Conservation (phyloP, 2,888 invertebrate genomes). For the Drosophila nr. perissopoda region DNA sequence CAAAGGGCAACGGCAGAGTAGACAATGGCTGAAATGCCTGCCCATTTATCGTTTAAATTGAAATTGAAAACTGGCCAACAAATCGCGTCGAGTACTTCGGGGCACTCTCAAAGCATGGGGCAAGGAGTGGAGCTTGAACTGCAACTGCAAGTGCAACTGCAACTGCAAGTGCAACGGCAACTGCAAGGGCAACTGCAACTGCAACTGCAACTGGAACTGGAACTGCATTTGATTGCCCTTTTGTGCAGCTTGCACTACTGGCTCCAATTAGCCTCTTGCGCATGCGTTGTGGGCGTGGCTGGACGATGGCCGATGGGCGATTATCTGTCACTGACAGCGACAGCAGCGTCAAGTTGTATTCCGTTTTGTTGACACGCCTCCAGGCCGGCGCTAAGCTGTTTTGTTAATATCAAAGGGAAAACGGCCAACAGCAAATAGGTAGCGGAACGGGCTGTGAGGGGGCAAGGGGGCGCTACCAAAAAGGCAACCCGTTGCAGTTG, state of each 20-base stretch:
- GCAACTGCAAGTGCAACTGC: not conserved
- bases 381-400: slow-evolving; percentile 21
- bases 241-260: not conserved
- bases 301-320: not conserved
- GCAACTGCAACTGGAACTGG: not conserved
- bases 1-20: not conserved
- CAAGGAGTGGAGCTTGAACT: not conserved
- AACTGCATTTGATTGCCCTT: slow-evolving; percentile 17
- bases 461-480: not conserved
- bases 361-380: slow-evolving; percentile 40
- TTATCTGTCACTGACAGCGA: slow-evolving; percentile 23
- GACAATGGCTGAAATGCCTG: not conserved
- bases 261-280: slow-evolving; percentile 60
- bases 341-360: slow-evolving; percentile 24
- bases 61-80: slow-evolving; percentile 10
- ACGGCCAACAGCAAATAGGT: not conserved
- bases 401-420: slow-evolving; percentile 27
- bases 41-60: slow-evolving; percentile 8
- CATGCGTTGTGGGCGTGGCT: slow-evolving; percentile 62
- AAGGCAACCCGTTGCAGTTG: slow-evolving; percentile 7
- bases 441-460: not conserved
- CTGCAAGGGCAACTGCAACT: not conserved
- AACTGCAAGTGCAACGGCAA: not conserved
- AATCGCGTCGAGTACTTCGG: not conserved
- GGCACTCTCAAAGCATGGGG: not conserved